Evolutionary conservation across 37 sponge, comb jelly and placozoan genomes (phyloP), one percentile per base, ranked within the genome.

Genomic region (Beroe ovata): DNA sequence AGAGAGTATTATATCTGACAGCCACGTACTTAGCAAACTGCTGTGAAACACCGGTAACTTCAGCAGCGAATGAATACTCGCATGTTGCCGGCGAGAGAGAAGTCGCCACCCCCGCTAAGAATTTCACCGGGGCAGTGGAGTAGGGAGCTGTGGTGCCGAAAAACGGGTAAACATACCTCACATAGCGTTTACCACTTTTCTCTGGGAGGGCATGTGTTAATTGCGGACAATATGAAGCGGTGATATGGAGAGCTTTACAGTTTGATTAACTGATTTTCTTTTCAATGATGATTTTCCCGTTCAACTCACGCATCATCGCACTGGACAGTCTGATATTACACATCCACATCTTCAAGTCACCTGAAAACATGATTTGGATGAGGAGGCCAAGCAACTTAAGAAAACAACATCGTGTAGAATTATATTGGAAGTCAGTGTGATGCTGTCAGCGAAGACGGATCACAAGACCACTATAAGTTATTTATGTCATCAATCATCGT

Each of bases 131-230:
- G 8, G 71, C 29, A 20, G 71, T 71, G 20, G 71, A 71, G 36
- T 71, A 38, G 11, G 71, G 71, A 20, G 71, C 71, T 71, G 71
- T 33, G 4, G 71, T 20, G 36, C 71, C 71, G 71, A 71, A 71
- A 20, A 28, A 71, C 3, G 71, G 71, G 71, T 71, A 71, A 3
- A 71, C 71, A 29, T 71, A 71, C 29, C 71, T 3, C 38, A 71
- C 29, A 71, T 71, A 71, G 3, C 38, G 29, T 38, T 71, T 71
- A 34, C 71, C 71, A 20, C 71, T 71, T 8, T 6, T 19, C 21
- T 22, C 64, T 63, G 64, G n/a, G n/a, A n/a, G 23, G 25, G 64
- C 6, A 23, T 23, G 26, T 63, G 64, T 63, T 63, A 22, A 63
- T 22, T 63, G 64, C n/a, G 11, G 26, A 23, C n/a, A n/a, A n/a